Percentiles rank a stretch among this genome's conserved stretches.
These are phyloP conservation scores for Lepisosteus osseus DNA, from an alignment of 2,113 vertebrate genomes.

Conservation along the genomic window DNA sequence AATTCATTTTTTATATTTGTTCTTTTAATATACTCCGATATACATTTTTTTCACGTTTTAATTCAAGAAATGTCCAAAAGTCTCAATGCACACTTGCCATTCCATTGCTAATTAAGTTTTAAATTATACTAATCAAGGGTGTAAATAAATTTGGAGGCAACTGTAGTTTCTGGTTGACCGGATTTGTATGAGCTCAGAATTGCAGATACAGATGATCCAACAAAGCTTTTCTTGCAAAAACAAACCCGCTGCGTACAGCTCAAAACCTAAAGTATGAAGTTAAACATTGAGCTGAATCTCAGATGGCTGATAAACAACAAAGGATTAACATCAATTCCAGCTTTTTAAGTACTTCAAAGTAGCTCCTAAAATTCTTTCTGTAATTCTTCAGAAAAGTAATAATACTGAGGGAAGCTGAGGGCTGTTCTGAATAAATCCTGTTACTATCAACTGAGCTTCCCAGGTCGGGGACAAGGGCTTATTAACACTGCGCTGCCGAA, in stretches of 20 bases:
- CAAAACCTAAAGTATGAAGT: not conserved
- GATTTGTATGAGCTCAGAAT: too few relatives aligned
- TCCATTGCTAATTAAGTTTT: too few relatives aligned
- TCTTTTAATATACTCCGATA: too few relatives aligned
- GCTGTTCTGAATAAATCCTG: not conserved
- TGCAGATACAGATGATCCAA: not conserved
- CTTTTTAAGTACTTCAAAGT: not conserved
- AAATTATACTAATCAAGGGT: too few relatives aligned
- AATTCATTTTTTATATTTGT: too few relatives aligned
- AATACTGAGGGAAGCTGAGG: conserved; percentile 1
- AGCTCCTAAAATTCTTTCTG: not conserved
- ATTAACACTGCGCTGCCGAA: not conserved
- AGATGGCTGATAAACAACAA: not conserved
- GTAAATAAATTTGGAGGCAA: too few relatives aligned
- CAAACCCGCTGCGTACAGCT: not conserved
- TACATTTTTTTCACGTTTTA: too few relatives aligned
- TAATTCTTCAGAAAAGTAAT: not conserved
- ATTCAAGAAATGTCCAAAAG: too few relatives aligned
- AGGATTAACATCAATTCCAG: conserved; percentile 2
- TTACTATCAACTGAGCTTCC: not conserved
- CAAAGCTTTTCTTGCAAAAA: not conserved
- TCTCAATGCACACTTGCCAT: too few relatives aligned
- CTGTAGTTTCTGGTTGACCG: too few relatives aligned
- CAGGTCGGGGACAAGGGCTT: not conserved
- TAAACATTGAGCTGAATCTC: not conserved